Base-by-base conservation (phyloP, 2,888 invertebrate species). In the Spialia ferax region DNA sequence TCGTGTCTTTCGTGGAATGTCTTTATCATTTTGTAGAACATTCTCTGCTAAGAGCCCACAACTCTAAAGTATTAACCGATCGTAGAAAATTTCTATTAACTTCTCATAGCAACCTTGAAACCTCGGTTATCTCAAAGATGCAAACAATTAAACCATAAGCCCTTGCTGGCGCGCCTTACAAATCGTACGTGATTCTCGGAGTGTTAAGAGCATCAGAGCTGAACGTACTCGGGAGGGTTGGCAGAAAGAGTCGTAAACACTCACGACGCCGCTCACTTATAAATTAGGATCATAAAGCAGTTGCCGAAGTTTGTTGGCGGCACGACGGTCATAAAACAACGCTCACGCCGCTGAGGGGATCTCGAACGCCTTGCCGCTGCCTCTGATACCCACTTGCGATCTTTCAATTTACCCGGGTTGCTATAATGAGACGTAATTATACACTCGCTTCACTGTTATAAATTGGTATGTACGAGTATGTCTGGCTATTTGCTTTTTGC, bases 241-340 rank as follows among this genome's bases (percentile, higher is more conserved):
- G 80, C 79, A 74, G 85, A 86, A 88, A 91, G 92, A 92, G 92
- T 91, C 80, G 79, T 81, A 82, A 81, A 81, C 79, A 83, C 88
- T 84, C 84, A 80, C 88, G 87, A 82, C 89, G 85, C 86, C 88
- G 89, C 89, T 91, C 89, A 92, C 93, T 93, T 93, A 93, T 93
- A 93, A 93, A 93, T 93, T 93, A 93, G 93, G 89, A 90, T 90
- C 93, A 93, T 93, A 93, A 93, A 93, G 88, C 91, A 91, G 89
- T 91, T 91, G 89, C 85, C 89, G 85, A 93, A 93, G 86, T 93
- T 93, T 90, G 91, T 87, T 89, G 86, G 89, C 87, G 87, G 86
- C 91, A 85, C 88, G 88, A 85, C 89, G 91, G 84, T 84, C 91
- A 88, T 93, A 93, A 93, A 93, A 91, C 87, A 91, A 83, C 85